Percentiles rank a stretch among this genome's conserved stretches.
phyloP scores from a whole-genome alignment of 2,888 invertebrate species.

The Cheilosia pagana region DNA sequence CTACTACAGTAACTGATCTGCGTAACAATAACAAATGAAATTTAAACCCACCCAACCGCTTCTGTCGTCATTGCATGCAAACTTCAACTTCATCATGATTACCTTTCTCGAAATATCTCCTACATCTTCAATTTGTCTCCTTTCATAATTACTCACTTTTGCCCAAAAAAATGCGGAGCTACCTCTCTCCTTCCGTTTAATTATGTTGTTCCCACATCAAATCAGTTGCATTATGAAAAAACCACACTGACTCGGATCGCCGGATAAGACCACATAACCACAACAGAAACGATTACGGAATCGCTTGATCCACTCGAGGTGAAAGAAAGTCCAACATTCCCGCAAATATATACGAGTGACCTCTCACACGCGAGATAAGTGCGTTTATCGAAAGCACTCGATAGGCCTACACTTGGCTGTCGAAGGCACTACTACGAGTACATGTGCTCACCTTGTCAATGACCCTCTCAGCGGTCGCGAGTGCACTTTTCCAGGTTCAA shows the following conservation, averaged over 20 bases:
- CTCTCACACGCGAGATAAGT: constrained; percentile 13
- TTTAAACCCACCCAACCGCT: neutral
- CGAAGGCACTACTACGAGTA: constrained; percentile 37
- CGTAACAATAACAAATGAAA: neutral
- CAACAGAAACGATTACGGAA: constrained; percentile 51
- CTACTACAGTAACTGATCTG: neutral
- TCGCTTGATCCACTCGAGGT: constrained; percentile 46
- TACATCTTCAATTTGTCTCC: neutral
- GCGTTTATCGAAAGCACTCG: constrained; percentile 32
- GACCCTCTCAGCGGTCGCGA: constrained; percentile 35
- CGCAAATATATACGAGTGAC: constrained; percentile 30
- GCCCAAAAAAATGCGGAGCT: neutral
- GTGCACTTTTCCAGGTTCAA: constrained; percentile 43
- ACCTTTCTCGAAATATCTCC: neutral
- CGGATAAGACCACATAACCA: constrained; percentile 29
- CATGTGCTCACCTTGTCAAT: constrained; percentile 24
- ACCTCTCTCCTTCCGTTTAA: neutral
- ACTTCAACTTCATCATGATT: neutral
- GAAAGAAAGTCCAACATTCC: constrained; percentile 53
- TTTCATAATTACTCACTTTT: neutral
- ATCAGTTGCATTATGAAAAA: constrained; percentile 51
- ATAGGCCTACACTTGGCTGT: constrained; percentile 20
- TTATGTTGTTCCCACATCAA: neutral
- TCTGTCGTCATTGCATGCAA: neutral
- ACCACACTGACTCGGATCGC: constrained; percentile 40